These are phyloP conservation scores for Capromys pilorides DNA, from an alignment of 2,797 vertebrate genomes.

Conservation along the genomic window DNA sequence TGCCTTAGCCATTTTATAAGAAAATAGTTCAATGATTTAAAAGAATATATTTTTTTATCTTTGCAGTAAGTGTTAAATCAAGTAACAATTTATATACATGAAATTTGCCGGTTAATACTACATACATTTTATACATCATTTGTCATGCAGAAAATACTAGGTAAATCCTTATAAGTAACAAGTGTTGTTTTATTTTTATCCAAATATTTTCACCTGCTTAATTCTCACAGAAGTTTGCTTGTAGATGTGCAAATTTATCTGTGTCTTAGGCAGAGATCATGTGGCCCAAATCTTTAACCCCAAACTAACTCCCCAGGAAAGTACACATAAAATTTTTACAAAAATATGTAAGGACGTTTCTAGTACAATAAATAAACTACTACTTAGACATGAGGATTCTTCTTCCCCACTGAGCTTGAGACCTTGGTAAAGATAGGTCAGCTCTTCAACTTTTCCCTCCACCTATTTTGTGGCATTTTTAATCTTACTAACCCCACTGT, in stretches of 20 bases:
- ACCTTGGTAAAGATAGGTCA: constrained; percentile 12
- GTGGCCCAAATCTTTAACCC: constrained; percentile 30
- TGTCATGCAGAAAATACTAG: constrained; percentile 11
- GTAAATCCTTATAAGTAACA: constrained; percentile 20
- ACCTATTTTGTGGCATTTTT: constrained; percentile 14
- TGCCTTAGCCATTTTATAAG: not conserved
- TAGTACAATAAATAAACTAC: not conserved
- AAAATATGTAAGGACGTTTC: constrained; percentile 43
- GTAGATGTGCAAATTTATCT: constrained; percentile 11
- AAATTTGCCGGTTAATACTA: constrained; percentile 22
- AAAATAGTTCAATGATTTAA: constrained; percentile 19
- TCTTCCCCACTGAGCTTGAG: constrained; percentile 25
- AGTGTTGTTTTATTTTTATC: constrained; percentile 44
- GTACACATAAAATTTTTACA: constrained; percentile 16
- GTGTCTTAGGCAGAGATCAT: constrained; percentile 28
- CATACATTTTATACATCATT: not conserved
- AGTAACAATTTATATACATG: constrained; percentile 13
- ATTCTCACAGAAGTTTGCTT: constrained; percentile 39
- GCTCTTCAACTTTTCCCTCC: not conserved
- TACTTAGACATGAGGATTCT: not conserved
- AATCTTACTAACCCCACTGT: not conserved
- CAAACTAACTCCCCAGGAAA: not conserved
- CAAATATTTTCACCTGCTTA: constrained; percentile 7
- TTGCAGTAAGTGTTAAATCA: constrained; percentile 58
- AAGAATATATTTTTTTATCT: constrained; percentile 51